Evolutionary conservation across 2,797 vertebrate species (phyloP).

Genomic region (Octomys mimax): DNA sequence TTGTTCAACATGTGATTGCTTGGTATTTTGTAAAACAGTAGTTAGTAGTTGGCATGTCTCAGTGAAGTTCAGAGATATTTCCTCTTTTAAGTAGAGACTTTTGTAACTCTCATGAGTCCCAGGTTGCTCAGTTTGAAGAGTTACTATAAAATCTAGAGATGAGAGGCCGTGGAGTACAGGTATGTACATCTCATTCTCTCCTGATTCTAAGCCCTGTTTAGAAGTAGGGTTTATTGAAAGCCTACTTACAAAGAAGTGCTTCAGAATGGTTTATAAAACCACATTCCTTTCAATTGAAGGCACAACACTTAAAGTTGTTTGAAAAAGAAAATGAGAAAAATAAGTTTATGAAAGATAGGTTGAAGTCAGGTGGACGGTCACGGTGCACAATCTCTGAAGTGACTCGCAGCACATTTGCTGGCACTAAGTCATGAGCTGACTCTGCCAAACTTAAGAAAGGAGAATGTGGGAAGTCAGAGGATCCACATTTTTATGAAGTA

Average conservation of each 20-base stretch:
- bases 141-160: background rate
- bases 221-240: constrained; percentile 20
- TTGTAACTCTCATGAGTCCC: background rate
- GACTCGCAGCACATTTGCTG: background rate
- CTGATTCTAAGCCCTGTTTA: background rate
- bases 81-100: background rate
- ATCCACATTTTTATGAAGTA: background rate
- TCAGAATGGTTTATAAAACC: constrained; percentile 29
- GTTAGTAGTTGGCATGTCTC: constrained; percentile 12
- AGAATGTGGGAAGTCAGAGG: background rate
- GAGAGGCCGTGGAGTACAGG: background rate
- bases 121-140: background rate
- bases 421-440: background rate
- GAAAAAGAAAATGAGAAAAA: constrained; percentile 43
- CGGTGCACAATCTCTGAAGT: background rate
- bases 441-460: background rate
- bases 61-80: background rate
- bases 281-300: constrained; percentile 19
- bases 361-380: background rate
- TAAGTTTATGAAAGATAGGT: constrained; percentile 16
- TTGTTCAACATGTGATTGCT: background rate
- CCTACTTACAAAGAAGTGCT: constrained; percentile 1
- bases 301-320: background rate
- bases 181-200: constrained; percentile 24
- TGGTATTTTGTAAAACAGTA: background rate